phyloP scores from a whole-genome alignment of 30 jellyfish, hydroid and myxozoan genomes.

The Aurelia aurita complex sp. Pacific region DNA sequence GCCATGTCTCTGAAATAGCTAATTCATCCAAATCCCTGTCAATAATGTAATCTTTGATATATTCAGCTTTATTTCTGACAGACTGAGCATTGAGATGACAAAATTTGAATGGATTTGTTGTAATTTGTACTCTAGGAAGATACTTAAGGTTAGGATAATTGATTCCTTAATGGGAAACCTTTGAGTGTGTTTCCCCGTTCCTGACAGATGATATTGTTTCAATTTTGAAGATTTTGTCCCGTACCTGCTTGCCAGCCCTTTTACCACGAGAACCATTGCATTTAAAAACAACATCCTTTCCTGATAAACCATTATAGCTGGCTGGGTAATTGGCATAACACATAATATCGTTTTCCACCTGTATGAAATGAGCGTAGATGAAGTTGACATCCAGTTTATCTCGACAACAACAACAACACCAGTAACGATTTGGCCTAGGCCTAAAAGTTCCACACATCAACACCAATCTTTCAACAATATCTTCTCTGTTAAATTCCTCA shows the following conservation, averaged over 20 bases:
- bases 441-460: not conserved
- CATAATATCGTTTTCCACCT: not conserved
- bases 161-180: too few species aligned
- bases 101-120: too few species aligned
- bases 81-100: slow-evolving; percentile 3
- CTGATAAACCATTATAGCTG: too few species aligned
- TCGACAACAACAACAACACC: too few species aligned
- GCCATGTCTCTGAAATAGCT: not conserved
- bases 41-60: not conserved
- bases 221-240: too few species aligned
- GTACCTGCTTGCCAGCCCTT: too few species aligned
- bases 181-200: too few species aligned
- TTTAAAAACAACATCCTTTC: too few species aligned
- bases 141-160: too few species aligned
- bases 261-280: too few species aligned
- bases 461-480: not conserved
- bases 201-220: too few species aligned
- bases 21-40: not conserved
- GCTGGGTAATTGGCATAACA: not conserved
- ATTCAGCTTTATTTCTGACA: slow-evolving; percentile 1
- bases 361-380: slow-evolving; percentile 1
- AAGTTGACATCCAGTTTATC: not conserved
- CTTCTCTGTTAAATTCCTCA: not conserved
- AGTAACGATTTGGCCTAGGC: slow-evolving; percentile 1
- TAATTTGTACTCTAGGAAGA: too few species aligned